Evolutionary conservation across 2,113 vertebrate genomes (phyloP).

Genomic region (Mastomys natalensis): DNA sequence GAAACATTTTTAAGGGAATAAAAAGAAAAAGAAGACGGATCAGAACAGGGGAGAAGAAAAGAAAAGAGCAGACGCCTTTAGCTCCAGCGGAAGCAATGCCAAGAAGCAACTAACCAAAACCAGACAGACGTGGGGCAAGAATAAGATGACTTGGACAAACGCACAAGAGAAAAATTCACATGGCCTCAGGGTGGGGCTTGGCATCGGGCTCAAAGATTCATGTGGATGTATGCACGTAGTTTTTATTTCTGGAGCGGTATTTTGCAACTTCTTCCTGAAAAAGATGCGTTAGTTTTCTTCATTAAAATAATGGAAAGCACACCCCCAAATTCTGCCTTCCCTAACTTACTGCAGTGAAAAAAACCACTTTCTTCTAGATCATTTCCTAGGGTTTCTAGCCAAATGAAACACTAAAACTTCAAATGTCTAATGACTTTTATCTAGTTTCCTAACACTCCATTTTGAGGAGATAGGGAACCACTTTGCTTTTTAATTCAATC

Average conservation of each 20-base stretch:
- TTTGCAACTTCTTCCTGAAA: slow-evolving; percentile 64
- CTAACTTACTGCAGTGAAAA: neutral
- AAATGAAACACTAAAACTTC: neutral
- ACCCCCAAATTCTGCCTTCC: neutral
- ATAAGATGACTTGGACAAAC: slow-evolving; percentile 71
- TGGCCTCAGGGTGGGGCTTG: slow-evolving; percentile 65
- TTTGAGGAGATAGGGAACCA: neutral
- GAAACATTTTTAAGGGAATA: slow-evolving; percentile 44
- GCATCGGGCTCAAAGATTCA: slow-evolving; percentile 44
- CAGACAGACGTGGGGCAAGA: slow-evolving; percentile 77
- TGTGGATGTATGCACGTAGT: slow-evolving; percentile 21
- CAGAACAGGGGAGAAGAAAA: neutral
- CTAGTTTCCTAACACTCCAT: neutral
- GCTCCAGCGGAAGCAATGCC: slow-evolving; percentile 78
- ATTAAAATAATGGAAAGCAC: neutral
- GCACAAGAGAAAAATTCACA: slow-evolving; percentile 67
- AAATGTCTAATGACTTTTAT: neutral
- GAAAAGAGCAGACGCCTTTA: slow-evolving; percentile 54
- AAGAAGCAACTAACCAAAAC: slow-evolving; percentile 79
- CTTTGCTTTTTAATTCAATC: neutral
- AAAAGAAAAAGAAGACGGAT: neutral
- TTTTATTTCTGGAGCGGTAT: slow-evolving; percentile 71
- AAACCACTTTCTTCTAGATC: neutral
- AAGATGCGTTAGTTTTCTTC: slow-evolving; percentile 49
- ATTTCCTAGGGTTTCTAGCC: neutral